A percentile compares a stretch with the other conserved stretches of the same genome.
phyloP scores from a whole-genome alignment of 2,888 invertebrate species.

The Philopedon plagiatum region DNA sequence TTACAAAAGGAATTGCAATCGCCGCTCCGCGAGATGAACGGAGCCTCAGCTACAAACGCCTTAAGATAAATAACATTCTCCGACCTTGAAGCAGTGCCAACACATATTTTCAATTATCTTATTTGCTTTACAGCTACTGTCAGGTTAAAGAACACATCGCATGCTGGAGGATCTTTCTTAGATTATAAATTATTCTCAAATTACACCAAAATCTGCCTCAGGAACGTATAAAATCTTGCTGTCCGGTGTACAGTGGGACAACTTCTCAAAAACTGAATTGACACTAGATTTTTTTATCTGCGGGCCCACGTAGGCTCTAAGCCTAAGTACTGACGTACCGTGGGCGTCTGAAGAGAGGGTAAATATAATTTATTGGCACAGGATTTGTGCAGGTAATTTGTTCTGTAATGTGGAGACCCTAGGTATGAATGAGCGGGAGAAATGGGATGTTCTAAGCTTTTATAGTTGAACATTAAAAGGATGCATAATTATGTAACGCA shows the following conservation, averaged over 20 bases:
- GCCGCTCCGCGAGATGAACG: slow-evolving; percentile 4
- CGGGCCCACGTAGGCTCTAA: too few species aligned
- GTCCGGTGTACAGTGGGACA: slow-evolving; percentile 4
- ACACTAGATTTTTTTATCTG: too few species aligned
- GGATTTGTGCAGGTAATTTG: too few species aligned
- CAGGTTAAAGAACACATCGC: slow-evolving; percentile 67
- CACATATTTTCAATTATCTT: slow-evolving; percentile 69
- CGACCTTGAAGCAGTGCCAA: slow-evolving; percentile 68
- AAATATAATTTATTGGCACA: too few species aligned
- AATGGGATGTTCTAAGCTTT: too few species aligned
- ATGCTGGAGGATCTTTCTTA: slow-evolving; percentile 62
- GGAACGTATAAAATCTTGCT: slow-evolving; percentile 36
- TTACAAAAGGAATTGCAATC: slow-evolving; percentile 16
- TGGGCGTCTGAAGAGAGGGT: too few species aligned
- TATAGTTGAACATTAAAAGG: too few species aligned
- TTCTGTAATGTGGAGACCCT: too few species aligned
- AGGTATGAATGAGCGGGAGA: too few species aligned
- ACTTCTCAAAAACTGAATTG: slow-evolving; percentile 2
- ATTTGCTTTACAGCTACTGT: slow-evolving; percentile 67
- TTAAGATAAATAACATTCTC: slow-evolving; percentile 58
- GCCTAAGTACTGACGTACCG: too few species aligned
- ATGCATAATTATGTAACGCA: too few species aligned
- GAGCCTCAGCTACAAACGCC: slow-evolving; percentile 23
- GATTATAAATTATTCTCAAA: slow-evolving; percentile 62
- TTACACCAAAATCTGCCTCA: slow-evolving; percentile 55